A percentile compares a stretch with the other conserved stretches of the same genome.
phyloP scores from a whole-genome alignment of 2,113 vertebrate genomes.

The Nesoenas mayeri region DNA sequence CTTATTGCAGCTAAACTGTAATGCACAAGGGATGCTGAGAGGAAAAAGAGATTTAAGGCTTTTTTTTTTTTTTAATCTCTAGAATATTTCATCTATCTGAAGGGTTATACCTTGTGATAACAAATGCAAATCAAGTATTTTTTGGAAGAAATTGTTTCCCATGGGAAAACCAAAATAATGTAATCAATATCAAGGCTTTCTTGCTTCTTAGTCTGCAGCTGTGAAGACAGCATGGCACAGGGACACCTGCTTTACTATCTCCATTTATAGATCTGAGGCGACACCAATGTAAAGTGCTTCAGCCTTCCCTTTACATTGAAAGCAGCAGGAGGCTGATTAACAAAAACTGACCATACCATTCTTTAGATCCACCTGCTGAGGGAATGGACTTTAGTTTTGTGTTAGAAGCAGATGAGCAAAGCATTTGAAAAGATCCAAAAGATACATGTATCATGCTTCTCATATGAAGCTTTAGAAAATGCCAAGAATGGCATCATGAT shows the following conservation, averaged over 20 bases:
- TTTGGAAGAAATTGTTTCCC: not conserved
- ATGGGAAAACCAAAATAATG: not conserved
- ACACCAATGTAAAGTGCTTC: not conserved
- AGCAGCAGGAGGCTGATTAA: not conserved
- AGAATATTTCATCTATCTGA: not conserved
- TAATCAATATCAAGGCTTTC: not conserved
- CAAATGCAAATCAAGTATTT: not conserved
- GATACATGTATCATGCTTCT: not conserved
- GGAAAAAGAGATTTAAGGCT: not conserved
- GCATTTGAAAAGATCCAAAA: not conserved
- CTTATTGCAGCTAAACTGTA: not conserved
- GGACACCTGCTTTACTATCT: not conserved
- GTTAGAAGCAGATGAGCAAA: not conserved
- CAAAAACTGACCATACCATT: not conserved
- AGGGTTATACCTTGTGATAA: not conserved
- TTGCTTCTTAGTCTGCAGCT: not conserved
- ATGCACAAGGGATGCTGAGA: not conserved
- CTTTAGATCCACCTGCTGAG: not conserved
- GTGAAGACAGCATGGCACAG: not conserved
- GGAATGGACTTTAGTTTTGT: not conserved
- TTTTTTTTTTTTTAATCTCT: not conserved
- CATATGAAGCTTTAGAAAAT: not conserved
- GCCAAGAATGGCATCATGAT: accelerated
- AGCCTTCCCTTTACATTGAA: not conserved
- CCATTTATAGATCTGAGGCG: not conserved